Base-by-base conservation (phyloP, 2,113 vertebrate genomes). In the Prunella himalayana region DNA sequence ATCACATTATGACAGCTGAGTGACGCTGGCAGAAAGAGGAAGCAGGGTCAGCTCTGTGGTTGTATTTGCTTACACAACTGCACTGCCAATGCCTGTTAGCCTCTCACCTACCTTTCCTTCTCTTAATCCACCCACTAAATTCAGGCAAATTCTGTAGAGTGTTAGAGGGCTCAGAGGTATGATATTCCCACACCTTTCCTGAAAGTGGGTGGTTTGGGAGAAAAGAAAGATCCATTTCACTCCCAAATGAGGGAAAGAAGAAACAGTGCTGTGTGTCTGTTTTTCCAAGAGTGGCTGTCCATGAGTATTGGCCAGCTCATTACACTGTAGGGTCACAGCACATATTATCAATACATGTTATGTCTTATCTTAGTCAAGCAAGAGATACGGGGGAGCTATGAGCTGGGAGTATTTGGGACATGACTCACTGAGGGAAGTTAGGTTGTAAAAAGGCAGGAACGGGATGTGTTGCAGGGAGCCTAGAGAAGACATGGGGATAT, bases 331-430 rank as follows among this genome's bases (percentile, higher is more conserved):
- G 49, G 49, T 87, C 35, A 42, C 0, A 0, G 45, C 44, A 61
- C 24, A 8, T 37, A 60, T 39, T 91, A 78, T 68, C 51, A 63
- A 51, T 77, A 39, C 37, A 3, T 61, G 13, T 4, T 76, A 27
- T 49, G 41, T 51, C 61, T 94, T 87, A 90, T 93, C 85, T 91
- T 85, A 80, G 53, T 80, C 82, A 91, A 90, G 82, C 75, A 90
- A 85, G 78, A 91, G 88, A 85, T 87, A 85, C 1, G 41, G 59
- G 78, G 44, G 41, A 86, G 39, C 37, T 68, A 1, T 50, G 45
- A 90, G 51, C 70, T 75, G 2, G 16, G 61, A 87, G 45, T 84
- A n/a, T 79, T 25, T 89, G n/a, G 49, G 53, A 63, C 25, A 8
- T 90, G 82, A 85, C 53, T 96, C 73, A 93, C 47, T 56, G 44